Base-by-base conservation (phyloP, 2,888 invertebrate species). In the Plebejus argus region DNA sequence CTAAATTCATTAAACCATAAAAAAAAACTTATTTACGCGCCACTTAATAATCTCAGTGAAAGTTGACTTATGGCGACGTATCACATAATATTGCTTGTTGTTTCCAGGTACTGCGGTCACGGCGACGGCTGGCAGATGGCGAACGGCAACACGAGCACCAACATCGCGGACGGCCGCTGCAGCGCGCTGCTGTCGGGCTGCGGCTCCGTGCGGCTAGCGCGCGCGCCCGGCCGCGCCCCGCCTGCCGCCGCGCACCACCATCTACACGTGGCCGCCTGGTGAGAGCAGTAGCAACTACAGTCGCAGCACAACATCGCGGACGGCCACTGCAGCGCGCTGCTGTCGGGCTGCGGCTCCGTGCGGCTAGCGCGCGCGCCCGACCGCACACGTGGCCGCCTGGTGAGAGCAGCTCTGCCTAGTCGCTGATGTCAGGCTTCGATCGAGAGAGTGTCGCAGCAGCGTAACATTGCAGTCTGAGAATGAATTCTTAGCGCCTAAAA, bases 281-380 rank as follows among this genome's bases (percentile, higher is more conserved):
- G 66, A 66, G 78, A 71, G 28, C n/a, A 18, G 23, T 23, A 23
- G 61, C 23, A 61, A 0, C 45, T 56, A n/a, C n/a, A n/a, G 6
- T n/a, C n/a, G n/a, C 56, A 56, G 18, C 1, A 56, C 7, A 56
- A 7, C 56, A 20, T 56, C 56, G 56, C 56, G 56, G 56, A 56
- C 56, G 18, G 56, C 56, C 18, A n/a, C 56, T 56, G n/a, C 56
- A 56, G 56, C 56, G 56, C 56, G n/a, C n/a, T 97, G 78, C 93
- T 97, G 82, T 96, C 97, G 86, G 97, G 97, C 74, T 97, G 97
- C 89, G 95, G 95, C 80, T 97, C 97, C 82, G 96, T 95, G 28
- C 90, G 95, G 66, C 90, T 96, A 71, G 84, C 84, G 45, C 87
- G 79, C 4, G 85, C 88, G 70, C 95, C 95, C 20, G 94, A 94